A percentile compares a stretch with the other conserved stretches of the same genome.
These are phyloP conservation scores for Sylvicapra grimmia DNA, from an alignment of 2,113 vertebrate genomes.

Conservation along the genomic window DNA sequence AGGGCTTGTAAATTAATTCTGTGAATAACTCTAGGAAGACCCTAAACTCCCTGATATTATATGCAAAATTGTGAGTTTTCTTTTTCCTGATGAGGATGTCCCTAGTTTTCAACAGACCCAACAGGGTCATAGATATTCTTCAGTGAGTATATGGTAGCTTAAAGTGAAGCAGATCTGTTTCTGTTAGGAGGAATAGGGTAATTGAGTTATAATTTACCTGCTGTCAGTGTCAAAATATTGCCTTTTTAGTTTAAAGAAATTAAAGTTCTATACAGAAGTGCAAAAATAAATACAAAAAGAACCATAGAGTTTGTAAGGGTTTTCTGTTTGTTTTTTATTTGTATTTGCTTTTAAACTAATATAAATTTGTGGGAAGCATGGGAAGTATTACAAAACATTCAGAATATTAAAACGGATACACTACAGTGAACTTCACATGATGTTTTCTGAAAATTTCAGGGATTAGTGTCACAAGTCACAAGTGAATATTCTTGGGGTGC, in stretches of 20 bases:
- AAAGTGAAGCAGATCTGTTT: background rate
- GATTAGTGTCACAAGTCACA: background rate
- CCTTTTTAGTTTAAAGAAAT: background rate
- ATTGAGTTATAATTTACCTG: background rate
- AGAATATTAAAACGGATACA: background rate
- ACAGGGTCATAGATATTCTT: background rate
- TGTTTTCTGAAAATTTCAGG: background rate
- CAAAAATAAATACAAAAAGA: background rate
- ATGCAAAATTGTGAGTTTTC: background rate
- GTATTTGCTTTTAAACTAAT: background rate
- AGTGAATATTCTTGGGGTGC: background rate
- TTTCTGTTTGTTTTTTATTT: background rate
- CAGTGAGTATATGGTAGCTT: background rate
- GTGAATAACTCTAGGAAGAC: background rate
- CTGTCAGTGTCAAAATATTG: background rate
- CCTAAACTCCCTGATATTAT: background rate
- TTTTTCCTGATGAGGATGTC: background rate
- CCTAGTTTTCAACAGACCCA: background rate
- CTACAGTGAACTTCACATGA: background rate
- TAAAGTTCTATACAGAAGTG: background rate
- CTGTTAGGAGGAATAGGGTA: background rate
- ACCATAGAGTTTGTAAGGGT: background rate
- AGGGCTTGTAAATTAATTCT: background rate
- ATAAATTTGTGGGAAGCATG: background rate
- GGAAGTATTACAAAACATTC: background rate